Percentiles rank a stretch among this genome's conserved stretches.
These are phyloP conservation scores for Gari tellinella DNA, from an alignment of 2,888 invertebrate genomes.

Conservation along the genomic window DNA sequence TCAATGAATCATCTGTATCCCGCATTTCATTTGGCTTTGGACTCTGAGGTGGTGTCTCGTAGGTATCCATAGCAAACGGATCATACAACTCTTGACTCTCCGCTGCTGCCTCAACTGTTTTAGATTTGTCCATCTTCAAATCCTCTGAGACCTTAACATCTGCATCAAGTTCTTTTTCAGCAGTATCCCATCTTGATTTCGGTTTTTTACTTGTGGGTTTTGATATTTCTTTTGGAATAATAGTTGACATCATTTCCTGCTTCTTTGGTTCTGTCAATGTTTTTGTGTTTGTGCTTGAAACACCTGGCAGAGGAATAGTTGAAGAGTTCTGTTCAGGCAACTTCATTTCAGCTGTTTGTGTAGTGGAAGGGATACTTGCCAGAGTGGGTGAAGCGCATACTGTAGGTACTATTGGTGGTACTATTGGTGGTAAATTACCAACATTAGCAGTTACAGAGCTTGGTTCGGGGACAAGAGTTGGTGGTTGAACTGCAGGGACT, in stretches of 20 bases:
- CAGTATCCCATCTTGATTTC: slow-evolving; percentile 47
- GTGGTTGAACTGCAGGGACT: neutral
- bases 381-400: too few species aligned
- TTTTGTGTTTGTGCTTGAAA: too few species aligned
- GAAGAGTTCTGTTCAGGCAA: neutral
- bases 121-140: neutral
- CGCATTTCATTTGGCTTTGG: slow-evolving; percentile 8
- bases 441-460: too few species aligned
- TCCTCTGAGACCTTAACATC: neutral
- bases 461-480: too few species aligned
- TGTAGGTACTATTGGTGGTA: too few species aligned
- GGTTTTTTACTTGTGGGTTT: neutral
- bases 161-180: neutral
- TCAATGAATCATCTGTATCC: neutral
- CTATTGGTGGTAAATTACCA: too few species aligned
- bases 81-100: slow-evolving; percentile 51
- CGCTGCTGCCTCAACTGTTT: neutral
- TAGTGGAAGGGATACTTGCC: neutral
- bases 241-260: too few species aligned
- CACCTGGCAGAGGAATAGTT: too few species aligned
- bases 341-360: neutral
- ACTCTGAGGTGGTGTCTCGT: slow-evolving; percentile 24
- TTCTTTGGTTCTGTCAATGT: too few species aligned
- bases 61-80: slow-evolving; percentile 49
- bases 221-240: neutral